phyloP scores from a whole-genome alignment of 2,797 vertebrate species.

The Lacerta viridis region DNA sequence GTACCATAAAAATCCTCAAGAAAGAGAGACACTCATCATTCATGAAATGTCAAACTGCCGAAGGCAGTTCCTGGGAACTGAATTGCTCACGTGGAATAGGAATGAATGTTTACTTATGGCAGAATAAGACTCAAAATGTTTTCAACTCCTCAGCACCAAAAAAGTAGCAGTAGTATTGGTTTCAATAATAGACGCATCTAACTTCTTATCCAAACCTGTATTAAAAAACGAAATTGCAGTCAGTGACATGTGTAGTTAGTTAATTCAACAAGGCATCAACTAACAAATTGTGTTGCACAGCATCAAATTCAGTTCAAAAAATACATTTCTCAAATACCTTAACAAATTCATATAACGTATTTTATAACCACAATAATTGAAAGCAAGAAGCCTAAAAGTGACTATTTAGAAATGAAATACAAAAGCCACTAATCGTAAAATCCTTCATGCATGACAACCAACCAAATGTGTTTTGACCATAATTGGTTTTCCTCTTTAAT shows the following conservation, averaged over 20 bases:
- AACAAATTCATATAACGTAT: too few relatives aligned
- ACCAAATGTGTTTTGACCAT: too few relatives aligned
- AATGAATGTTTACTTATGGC: conserved; percentile 38
- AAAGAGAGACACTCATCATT: conserved; percentile 53
- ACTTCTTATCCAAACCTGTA: neutral
- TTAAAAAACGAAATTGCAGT: neutral
- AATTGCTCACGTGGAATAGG: conserved; percentile 8
- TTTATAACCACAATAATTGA: too few relatives aligned
- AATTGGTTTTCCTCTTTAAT: neutral
- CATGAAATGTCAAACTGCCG: conserved; percentile 57
- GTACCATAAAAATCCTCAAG: conserved; percentile 60
- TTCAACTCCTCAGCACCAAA: neutral
- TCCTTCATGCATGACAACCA: too few relatives aligned
- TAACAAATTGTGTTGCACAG: neutral
- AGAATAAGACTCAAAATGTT: conserved; percentile 12
- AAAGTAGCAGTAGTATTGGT: neutral
- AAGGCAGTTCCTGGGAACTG: conserved; percentile 28
- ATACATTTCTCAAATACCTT: too few relatives aligned
- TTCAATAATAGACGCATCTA: conserved; percentile 3
- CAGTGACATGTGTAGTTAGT: neutral
- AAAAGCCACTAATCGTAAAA: too few relatives aligned
- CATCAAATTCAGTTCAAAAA: too few relatives aligned
- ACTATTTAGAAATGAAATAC: too few relatives aligned
- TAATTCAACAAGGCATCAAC: neutral
- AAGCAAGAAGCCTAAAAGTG: too few relatives aligned